Conservation (phyloP, 2,797 vertebrate species). For the Coregonus suidteri region DNA sequence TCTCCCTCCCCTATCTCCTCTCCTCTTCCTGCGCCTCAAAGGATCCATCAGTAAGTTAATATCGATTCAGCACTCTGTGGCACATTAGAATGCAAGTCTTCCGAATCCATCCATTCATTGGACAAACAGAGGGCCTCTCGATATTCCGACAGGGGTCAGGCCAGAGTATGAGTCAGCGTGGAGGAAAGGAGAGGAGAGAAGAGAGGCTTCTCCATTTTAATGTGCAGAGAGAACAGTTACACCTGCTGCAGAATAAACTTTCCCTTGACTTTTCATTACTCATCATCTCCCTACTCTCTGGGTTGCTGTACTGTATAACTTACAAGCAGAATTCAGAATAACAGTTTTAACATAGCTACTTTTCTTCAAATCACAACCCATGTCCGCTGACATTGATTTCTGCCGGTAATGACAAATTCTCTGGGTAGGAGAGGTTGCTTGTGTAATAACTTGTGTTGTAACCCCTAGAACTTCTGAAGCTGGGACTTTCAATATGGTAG, state of each 20-base stretch:
- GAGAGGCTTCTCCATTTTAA: conserved; percentile 18
- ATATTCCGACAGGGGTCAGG: conserved; percentile 26
- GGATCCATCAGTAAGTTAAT: conserved; percentile 12
- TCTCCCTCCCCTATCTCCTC: conserved; percentile 24
- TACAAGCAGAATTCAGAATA: neutral
- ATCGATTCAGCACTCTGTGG: conserved; percentile 22
- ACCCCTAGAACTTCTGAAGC: neutral
- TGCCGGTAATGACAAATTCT: neutral
- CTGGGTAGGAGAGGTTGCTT: neutral
- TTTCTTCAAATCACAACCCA: neutral
- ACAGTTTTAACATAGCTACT: neutral
- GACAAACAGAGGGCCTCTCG: conserved; percentile 27
- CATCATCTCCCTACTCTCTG: conserved; percentile 26
- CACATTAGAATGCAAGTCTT: conserved; percentile 12
- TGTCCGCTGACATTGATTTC: neutral
- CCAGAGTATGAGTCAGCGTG: conserved; percentile 24
- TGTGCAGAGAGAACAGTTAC: conserved; percentile 13
- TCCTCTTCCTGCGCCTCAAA: conserved; percentile 5
- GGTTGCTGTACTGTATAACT: neutral
- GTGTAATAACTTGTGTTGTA: neutral
- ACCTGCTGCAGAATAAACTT: neutral
- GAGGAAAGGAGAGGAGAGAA: neutral
- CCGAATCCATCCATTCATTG: conserved; percentile 32
- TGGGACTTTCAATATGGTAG: neutral
- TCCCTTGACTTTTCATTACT: neutral